Percentiles rank a stretch among this genome's conserved stretches.
phyloP scores from a whole-genome alignment of 1,140 invertebrate species.

The Zaprionus nigranus region DNA sequence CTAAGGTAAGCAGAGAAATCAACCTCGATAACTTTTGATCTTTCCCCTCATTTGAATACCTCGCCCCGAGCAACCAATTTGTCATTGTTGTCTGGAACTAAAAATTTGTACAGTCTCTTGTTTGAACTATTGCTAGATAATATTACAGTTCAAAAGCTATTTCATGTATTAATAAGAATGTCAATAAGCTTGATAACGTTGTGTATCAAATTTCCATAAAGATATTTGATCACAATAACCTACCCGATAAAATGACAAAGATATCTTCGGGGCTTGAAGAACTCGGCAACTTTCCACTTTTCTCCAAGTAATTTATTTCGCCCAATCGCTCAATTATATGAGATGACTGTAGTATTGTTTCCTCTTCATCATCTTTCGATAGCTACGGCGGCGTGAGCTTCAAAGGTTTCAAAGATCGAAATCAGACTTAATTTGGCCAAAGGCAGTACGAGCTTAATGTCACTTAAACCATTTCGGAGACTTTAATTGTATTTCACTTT shows the following conservation, averaged over 20 bases:
- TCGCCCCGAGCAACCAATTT: background rate
- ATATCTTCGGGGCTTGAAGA: slow-evolving; percentile 10
- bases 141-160: slow-evolving; percentile 12
- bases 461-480: slow-evolving; percentile 10
- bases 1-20: slow-evolving; percentile 43
- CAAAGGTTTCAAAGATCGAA: slow-evolving; percentile 27
- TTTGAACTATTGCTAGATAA: slow-evolving; percentile 11
- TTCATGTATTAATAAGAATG: slow-evolving; percentile 19
- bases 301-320: slow-evolving; percentile 8
- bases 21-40: slow-evolving; percentile 2
- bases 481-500: slow-evolving; percentile 28
- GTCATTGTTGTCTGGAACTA: slow-evolving; percentile 16
- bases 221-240: slow-evolving; percentile 10
- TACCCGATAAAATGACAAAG: background rate
- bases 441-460: slow-evolving; percentile 10
- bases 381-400: background rate
- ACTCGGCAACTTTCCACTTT: slow-evolving; percentile 33
- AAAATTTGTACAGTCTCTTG: slow-evolving; percentile 7
- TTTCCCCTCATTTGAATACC: slow-evolving; percentile 3
- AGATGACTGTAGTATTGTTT: slow-evolving; percentile 7
- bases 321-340: slow-evolving; percentile 18
- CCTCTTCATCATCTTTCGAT: slow-evolving; percentile 32
- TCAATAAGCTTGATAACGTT: slow-evolving; percentile 21
- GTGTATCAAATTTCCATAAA: slow-evolving; percentile 24
- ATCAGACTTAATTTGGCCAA: slow-evolving; percentile 23